Evolutionary conservation across 2,113 vertebrate species (phyloP).

Genomic region (Solea solea): DNA sequence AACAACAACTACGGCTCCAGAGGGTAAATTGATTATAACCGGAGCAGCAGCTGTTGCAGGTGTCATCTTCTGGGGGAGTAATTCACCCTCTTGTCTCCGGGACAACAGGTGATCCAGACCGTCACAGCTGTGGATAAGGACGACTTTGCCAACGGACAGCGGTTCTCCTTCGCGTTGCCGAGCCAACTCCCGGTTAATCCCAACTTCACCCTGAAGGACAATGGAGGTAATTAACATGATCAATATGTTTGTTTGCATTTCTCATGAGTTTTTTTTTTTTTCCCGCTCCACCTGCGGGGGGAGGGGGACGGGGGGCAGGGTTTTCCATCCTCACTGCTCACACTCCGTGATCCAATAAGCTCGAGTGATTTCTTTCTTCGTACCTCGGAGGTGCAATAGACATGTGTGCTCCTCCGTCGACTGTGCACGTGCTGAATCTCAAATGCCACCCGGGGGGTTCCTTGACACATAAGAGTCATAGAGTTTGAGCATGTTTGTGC

Average conservation of each 20-base stretch:
- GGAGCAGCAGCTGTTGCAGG: background rate
- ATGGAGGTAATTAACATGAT: constrained; percentile 89
- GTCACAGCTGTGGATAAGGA: constrained; percentile 94
- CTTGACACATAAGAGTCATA: constrained; percentile 32
- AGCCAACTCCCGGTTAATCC: constrained; percentile 88
- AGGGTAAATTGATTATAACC: too few species aligned
- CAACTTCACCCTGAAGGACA: constrained; percentile 97
- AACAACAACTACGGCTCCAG: too few species aligned
- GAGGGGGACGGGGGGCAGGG: background rate
- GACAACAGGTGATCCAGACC: constrained; percentile 93
- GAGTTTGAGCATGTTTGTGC: constrained; percentile 40
- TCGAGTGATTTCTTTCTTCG: constrained; percentile 20
- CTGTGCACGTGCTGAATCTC: constrained; percentile 13
- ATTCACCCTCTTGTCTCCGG: constrained; percentile 13
- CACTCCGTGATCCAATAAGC: constrained; percentile 38
- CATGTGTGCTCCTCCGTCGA: constrained; percentile 8
- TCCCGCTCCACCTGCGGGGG: constrained; percentile 1
- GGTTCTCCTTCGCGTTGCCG: constrained; percentile 90
- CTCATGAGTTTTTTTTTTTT: constrained; percentile 44
- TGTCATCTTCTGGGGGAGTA: constrained; percentile 3
- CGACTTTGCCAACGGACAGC: constrained; percentile 92
- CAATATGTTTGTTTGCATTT: constrained; percentile 64
- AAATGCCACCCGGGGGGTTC: constrained; percentile 11
- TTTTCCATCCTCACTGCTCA: constrained; percentile 22
- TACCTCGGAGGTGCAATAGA: constrained; percentile 35